Conservation (phyloP, 2,888 invertebrate species). For the Palloptera scutellata region DNA sequence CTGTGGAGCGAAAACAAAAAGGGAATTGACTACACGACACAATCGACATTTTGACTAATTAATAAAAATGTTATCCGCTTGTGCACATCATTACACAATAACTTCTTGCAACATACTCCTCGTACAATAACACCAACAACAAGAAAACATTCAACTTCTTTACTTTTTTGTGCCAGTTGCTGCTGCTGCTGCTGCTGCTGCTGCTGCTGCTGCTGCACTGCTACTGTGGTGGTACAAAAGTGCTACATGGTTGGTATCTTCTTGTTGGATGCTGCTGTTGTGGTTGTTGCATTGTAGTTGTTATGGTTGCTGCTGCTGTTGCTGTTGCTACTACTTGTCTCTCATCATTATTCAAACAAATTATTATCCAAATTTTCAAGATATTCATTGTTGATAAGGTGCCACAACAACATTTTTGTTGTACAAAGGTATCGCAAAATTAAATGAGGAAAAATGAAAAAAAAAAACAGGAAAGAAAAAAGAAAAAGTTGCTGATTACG, state of each 20-base stretch:
- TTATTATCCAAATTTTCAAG: slow-evolving; percentile 46
- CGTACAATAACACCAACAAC: too few relatives aligned
- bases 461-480: too few relatives aligned
- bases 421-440: too few relatives aligned
- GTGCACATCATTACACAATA: slow-evolving; percentile 38
- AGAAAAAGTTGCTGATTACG: too few relatives aligned
- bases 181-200: slow-evolving; percentile 9
- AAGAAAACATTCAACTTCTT: too few relatives aligned
- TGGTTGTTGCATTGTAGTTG: slow-evolving; percentile 2
- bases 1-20: slow-evolving; percentile 16
- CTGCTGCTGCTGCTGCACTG: too few relatives aligned
- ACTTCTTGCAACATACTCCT: slow-evolving; percentile 15
- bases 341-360: slow-evolving; percentile 47
- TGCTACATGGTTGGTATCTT: too few relatives aligned
- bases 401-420: too few relatives aligned
- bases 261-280: slow-evolving; percentile 7
- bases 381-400: slow-evolving; percentile 40
- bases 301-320: background rate
- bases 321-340: background rate
- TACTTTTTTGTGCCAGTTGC: slow-evolving; percentile 4
- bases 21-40: slow-evolving; percentile 36
- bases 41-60: slow-evolving; percentile 42
- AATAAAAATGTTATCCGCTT: slow-evolving; percentile 42
- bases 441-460: too few relatives aligned
- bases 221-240: too few relatives aligned